Percentiles rank a stretch among this genome's conserved stretches.
phyloP scores from a whole-genome alignment of 2,888 invertebrate genomes.

The Eupithecia pulchellata region DNA sequence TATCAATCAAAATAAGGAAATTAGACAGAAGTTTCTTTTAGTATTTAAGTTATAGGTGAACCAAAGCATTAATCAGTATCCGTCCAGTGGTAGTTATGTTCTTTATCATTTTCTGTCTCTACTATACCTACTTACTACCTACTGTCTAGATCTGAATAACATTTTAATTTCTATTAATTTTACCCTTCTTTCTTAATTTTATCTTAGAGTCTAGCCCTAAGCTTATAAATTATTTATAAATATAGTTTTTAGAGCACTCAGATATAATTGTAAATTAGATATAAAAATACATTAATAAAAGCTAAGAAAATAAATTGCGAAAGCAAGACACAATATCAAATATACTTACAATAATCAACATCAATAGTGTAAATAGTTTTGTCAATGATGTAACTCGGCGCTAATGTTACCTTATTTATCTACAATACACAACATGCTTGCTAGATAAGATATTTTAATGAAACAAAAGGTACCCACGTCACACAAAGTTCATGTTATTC shows the following conservation, averaged over 20 bases:
- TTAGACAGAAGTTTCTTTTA: constrained; percentile 39
- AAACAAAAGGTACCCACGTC: constrained; percentile 73
- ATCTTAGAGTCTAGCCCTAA: too few relatives aligned
- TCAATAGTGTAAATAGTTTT: constrained; percentile 52
- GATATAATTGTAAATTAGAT: neutral
- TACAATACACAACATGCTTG: constrained; percentile 46
- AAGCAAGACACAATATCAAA: neutral
- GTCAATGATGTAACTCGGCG: constrained; percentile 65
- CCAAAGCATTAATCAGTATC: constrained; percentile 86
- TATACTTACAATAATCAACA: constrained; percentile 14
- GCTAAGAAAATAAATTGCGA: neutral
- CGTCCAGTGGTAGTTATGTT: constrained; percentile 79
- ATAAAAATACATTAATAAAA: neutral
- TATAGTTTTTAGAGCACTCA: constrained; percentile 10
- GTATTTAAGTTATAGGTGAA: constrained; percentile 62
- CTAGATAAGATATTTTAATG: constrained; percentile 44
- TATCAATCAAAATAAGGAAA: constrained; percentile 9
- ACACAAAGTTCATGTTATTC: constrained; percentile 42
- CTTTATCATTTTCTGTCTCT: constrained; percentile 44
- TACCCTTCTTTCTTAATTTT: too few relatives aligned
- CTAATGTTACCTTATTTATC: constrained; percentile 82
- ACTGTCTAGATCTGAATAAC: constrained; percentile 57
- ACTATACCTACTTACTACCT: constrained; percentile 43
- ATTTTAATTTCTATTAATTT: constrained; percentile 50
- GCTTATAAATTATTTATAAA: neutral